A percentile compares a stretch with the other conserved stretches of the same genome.
These are phyloP conservation scores for Himalopsyche japonica DNA, from an alignment of 2,888 invertebrate species.

Conservation along the genomic window DNA sequence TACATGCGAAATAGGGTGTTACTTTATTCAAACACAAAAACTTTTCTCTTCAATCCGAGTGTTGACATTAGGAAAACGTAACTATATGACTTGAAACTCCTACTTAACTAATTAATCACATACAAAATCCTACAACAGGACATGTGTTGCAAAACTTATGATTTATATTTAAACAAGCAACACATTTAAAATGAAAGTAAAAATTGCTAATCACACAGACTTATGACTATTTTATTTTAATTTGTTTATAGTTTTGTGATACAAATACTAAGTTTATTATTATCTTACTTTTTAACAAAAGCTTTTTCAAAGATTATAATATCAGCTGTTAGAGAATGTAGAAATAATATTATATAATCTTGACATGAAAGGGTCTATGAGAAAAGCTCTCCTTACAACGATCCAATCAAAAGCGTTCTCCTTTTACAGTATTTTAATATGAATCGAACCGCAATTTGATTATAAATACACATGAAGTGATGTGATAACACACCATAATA, in stretches of 20 bases:
- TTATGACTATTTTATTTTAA: background rate
- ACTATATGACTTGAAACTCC: background rate
- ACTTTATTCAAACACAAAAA: background rate
- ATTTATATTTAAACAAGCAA: slow-evolving; percentile 2
- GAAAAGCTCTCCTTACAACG: background rate
- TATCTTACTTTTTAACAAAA: background rate
- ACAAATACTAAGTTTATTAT: slow-evolving; percentile 6
- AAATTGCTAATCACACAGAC: background rate
- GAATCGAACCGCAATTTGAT: background rate
- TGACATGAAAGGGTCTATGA: background rate
- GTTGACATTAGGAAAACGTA: background rate
- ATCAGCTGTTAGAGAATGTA: background rate
- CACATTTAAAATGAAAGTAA: background rate
- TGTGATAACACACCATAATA: background rate
- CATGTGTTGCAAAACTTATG: background rate
- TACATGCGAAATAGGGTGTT: background rate
- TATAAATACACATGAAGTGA: background rate
- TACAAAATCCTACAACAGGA: slow-evolving; percentile 9
- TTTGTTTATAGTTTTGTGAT: slow-evolving; percentile 7
- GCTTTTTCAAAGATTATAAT: background rate
- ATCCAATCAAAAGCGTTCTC: background rate
- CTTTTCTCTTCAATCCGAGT: background rate
- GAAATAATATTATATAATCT: background rate
- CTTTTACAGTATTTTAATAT: background rate
- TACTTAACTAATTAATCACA: background rate